Conservation (phyloP, 2,113 vertebrate genomes). For the Tyrannus savana region DNA sequence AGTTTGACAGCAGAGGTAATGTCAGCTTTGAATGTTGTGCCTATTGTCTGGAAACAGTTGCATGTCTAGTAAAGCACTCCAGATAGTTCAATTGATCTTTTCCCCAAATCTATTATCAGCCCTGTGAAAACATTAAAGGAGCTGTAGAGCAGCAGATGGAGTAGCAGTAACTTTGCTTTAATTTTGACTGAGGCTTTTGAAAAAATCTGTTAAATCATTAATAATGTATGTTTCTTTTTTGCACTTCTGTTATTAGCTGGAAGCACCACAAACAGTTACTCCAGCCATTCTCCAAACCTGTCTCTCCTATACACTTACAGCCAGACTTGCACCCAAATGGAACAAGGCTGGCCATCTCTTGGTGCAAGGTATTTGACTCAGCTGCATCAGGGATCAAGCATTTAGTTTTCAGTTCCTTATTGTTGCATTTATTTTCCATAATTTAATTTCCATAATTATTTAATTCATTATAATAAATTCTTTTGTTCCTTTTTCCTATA, state of each 20-base stretch:
- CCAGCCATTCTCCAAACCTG: constrained; percentile 83
- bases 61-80: neutral
- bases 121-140: neutral
- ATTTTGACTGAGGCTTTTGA: neutral
- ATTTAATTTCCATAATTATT: neutral
- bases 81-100: neutral
- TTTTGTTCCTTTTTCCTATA: neutral
- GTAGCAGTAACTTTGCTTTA: neutral
- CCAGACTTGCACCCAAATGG: constrained; percentile 85
- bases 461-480: neutral
- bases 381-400: neutral
- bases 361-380: constrained; percentile 78
- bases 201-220: neutral
- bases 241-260: constrained; percentile 70
- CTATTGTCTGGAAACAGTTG: neutral
- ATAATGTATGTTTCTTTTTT: neutral
- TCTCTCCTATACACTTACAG: constrained; percentile 82
- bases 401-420: neutral
- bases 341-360: constrained; percentile 87
- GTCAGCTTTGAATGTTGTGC: neutral
- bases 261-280: constrained; percentile 73
- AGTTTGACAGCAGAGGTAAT: neutral
- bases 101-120: neutral
- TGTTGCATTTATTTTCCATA: neutral
- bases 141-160: neutral